Evolutionary conservation across 1,140 invertebrate genomes (phyloP).

Genomic region (Spodoptera litura): DNA sequence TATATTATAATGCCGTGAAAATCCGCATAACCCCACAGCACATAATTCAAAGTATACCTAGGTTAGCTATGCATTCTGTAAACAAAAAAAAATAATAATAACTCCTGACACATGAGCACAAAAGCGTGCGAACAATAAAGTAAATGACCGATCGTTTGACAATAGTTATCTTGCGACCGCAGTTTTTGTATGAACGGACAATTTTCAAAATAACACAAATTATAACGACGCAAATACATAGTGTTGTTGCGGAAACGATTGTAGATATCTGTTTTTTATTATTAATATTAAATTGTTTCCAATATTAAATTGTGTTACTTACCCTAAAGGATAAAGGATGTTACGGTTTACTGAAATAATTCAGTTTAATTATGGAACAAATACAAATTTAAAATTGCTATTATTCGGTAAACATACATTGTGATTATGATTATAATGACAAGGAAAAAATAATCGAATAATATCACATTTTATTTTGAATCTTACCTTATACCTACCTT

Average conservation of each 20-base stretch:
- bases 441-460: too few relatives aligned
- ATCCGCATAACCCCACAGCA: too few relatives aligned
- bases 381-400: too few relatives aligned
- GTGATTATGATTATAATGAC: too few relatives aligned
- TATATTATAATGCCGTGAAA: too few relatives aligned
- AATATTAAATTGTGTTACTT: too few relatives aligned
- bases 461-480: too few relatives aligned
- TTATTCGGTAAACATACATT: too few relatives aligned
- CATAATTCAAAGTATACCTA: background rate
- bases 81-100: background rate
- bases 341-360: too few relatives aligned
- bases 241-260: background rate
- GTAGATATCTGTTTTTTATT: background rate
- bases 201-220: slow-evolving; percentile 10
- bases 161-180: slow-evolving; percentile 12
- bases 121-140: slow-evolving; percentile 14
- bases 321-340: too few relatives aligned
- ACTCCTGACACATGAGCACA: background rate
- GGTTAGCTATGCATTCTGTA: background rate
- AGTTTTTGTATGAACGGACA: background rate
- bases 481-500: too few relatives aligned
- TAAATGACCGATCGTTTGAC: slow-evolving; percentile 22
- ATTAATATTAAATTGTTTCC: background rate
- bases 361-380: too few relatives aligned
- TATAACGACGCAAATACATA: background rate